A percentile compares a stretch with the other conserved stretches of the same genome.
These are phyloP conservation scores for Loxodonta africana DNA, from an alignment of 2,113 vertebrate species.

Conservation along the genomic window DNA sequence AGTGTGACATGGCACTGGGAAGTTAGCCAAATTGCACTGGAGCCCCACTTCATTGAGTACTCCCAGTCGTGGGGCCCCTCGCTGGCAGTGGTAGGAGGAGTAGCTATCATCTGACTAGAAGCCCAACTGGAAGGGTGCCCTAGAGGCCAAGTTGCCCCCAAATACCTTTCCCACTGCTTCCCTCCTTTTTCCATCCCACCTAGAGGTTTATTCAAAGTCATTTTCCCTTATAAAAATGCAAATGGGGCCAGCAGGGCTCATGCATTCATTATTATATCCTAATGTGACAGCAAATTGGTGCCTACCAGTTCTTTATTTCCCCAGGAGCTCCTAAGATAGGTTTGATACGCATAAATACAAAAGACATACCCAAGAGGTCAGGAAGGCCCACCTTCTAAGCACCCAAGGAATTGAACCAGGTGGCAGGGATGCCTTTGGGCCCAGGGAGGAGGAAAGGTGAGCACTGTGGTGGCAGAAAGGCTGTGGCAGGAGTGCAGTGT, in stretches of 20 bases:
- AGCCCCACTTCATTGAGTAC: neutral
- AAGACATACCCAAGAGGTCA: neutral
- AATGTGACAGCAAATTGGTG: fast-evolving
- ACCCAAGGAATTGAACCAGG: neutral
- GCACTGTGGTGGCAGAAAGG: neutral
- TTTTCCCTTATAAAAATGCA: neutral
- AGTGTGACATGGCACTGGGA: neutral
- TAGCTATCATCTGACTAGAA: neutral
- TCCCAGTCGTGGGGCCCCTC: neutral
- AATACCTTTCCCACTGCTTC: neutral
- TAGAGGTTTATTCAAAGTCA: neutral
- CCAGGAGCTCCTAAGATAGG: neutral
- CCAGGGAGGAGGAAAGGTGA: neutral
- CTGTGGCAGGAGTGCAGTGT: too few species aligned
- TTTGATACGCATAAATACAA: neutral
- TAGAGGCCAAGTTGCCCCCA: neutral
- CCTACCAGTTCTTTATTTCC: neutral
- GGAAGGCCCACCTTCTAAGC: neutral
- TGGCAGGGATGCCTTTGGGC: fast-evolving
- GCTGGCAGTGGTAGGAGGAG: too few species aligned
- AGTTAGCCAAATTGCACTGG: neutral
- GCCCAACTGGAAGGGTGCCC: neutral
- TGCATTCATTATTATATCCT: neutral
- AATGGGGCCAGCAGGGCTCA: too few species aligned
- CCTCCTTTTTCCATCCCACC: fast-evolving